A percentile compares a stretch with the other conserved stretches of the same genome.
Evolutionary conservation across 2,888 invertebrate genomes (phyloP).

Genomic region (Microplitis deprimator): DNA sequence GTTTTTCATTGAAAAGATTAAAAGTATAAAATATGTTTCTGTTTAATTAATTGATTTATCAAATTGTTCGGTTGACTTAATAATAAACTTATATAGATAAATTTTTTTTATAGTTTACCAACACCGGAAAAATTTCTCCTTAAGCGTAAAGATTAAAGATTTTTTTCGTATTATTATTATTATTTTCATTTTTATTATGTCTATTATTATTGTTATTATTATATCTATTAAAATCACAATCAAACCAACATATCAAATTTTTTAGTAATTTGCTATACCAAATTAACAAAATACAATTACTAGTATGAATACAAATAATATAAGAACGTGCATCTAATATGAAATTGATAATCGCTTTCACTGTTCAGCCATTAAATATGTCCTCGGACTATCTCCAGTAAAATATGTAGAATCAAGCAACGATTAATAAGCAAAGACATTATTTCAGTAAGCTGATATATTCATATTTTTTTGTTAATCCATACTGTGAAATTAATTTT

Average conservation of each 20-base stretch:
- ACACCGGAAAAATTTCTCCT: too few species aligned
- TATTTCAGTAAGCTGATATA: neutral
- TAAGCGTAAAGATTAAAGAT: too few species aligned
- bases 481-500: neutral
- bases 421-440: neutral
- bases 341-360: constrained; percentile 53
- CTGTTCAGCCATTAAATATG: constrained; percentile 45
- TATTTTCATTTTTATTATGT: too few species aligned
- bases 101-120: too few species aligned
- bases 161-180: too few species aligned
- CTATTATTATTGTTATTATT: too few species aligned
- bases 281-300: constrained; percentile 6
- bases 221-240: too few species aligned
- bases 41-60: neutral
- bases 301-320: constrained; percentile 15
- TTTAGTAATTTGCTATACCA: neutral
- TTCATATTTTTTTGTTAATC: neutral
- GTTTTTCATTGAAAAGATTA: neutral
- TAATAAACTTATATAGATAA: too few species aligned
- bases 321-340: constrained; percentile 49
- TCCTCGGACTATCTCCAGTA: constrained; percentile 28
- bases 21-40: neutral
- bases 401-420: neutral
- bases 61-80: too few species aligned
- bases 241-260: too few species aligned